Conservation (phyloP, 2,888 invertebrate genomes). For the Platerodrilus igneus region DNA sequence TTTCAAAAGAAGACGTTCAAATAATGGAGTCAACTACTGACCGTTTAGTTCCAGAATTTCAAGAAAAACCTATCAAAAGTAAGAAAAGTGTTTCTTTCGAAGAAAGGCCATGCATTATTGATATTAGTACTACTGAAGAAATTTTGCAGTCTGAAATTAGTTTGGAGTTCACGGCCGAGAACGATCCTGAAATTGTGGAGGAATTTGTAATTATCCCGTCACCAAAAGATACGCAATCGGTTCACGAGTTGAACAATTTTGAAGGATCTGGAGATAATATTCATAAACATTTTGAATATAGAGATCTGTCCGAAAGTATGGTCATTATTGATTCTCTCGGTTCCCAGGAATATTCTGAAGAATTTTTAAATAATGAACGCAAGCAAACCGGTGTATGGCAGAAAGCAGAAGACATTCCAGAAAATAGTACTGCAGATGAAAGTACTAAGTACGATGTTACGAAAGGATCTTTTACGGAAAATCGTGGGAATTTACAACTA, state of each 20-base stretch:
- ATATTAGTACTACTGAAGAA: conserved; percentile 17
- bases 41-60: neutral
- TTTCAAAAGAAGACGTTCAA: conserved; percentile 5
- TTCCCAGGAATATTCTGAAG: no score
- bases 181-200: conserved; percentile 28
- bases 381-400: no score
- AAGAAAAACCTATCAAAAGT: conserved; percentile 29
- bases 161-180: conserved; percentile 13
- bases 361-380: no score
- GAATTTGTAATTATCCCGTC: conserved; percentile 35
- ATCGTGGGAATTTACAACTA: no score
- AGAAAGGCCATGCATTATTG: conserved; percentile 39
- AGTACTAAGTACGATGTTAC: no score
- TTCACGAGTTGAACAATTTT: neutral
- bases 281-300: no score
- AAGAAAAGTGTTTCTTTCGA: conserved; percentile 42
- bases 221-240: conserved; percentile 5
- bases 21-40: conserved; percentile 1
- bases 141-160: neutral
- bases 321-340: no score
- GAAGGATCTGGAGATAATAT: neutral
- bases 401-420: no score
- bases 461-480: no score
- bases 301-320: no score
- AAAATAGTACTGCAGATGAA: no score